These are phyloP conservation scores for Zoanthus solanderi DNA, from an alignment of 92 coral and sea anemone species.

Conservation along the genomic window DNA sequence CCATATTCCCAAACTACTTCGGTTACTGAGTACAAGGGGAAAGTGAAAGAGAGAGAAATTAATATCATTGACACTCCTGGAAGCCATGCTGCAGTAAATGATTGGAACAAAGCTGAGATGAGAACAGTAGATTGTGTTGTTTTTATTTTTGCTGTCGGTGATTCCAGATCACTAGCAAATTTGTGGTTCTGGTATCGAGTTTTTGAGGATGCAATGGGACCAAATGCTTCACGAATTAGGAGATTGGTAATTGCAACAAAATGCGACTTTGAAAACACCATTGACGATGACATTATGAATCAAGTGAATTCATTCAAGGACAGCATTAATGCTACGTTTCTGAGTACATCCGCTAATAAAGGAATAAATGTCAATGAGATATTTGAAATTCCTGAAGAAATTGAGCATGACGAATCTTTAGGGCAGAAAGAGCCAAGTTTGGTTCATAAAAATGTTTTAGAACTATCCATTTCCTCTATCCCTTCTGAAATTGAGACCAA, in stretches of 20 bases:
- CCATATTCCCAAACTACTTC: constrained; percentile 26
- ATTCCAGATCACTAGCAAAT: constrained; percentile 34
- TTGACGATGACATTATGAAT: background rate
- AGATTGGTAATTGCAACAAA: constrained; percentile 40
- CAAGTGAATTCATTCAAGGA: background rate
- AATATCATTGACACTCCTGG: constrained; percentile 35
- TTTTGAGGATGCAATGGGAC: background rate
- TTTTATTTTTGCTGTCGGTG: constrained; percentile 5
- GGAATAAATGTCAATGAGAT: constrained; percentile 2
- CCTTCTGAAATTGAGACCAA: constrained; percentile 16
- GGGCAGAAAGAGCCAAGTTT: background rate
- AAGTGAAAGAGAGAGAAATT: background rate
- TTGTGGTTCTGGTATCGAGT: constrained; percentile 34
- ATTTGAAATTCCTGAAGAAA: background rate
- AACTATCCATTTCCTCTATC: background rate
- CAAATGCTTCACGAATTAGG: background rate
- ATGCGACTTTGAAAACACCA: background rate
- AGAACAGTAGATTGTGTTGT: constrained; percentile 28
- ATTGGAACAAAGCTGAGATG: background rate
- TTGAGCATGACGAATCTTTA: background rate
- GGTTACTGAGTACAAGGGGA: background rate
- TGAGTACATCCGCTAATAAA: constrained; percentile 9
- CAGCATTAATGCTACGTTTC: background rate
- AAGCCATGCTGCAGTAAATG: background rate
- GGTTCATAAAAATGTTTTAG: background rate